A percentile compares a stretch with the other conserved stretches of the same genome.
These are phyloP conservation scores for Helobdella robusta DNA, from an alignment of 2,888 invertebrate species.

Conservation along the genomic window DNA sequence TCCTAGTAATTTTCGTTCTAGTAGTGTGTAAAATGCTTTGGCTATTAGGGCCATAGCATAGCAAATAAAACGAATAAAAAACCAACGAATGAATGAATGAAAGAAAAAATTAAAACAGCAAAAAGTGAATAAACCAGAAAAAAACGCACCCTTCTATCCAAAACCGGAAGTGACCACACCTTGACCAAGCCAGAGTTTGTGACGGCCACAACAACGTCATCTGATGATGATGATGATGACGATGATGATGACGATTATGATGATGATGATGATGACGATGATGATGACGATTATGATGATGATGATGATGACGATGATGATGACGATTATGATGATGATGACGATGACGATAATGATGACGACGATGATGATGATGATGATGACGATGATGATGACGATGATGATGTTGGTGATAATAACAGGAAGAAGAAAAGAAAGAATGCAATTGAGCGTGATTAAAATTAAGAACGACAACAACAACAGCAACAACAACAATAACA, in stretches of 20 bases:
- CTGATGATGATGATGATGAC: constrained; percentile 48
- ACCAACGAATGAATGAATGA: background rate
- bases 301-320: constrained; percentile 10
- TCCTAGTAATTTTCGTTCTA: background rate
- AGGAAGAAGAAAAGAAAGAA: too few species aligned
- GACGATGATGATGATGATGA: constrained; percentile 2
- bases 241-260: background rate
- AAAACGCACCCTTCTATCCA: constrained; percentile 63
- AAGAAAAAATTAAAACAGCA: background rate
- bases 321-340: background rate
- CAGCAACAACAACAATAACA: background rate
- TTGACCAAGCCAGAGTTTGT: constrained; percentile 93
- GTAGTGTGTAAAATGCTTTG: too few species aligned
- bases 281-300: background rate
- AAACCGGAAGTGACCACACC: constrained; percentile 85
- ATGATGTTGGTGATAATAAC: too few species aligned
- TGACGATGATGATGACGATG: background rate
- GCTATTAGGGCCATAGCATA: too few species aligned
- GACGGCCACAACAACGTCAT: constrained; percentile 87
- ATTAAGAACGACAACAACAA: background rate
- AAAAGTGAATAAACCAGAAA: background rate
- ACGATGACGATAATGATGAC: background rate
- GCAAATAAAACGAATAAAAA: too few species aligned
- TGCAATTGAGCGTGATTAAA: too few species aligned
- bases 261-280: background rate